Conservation (phyloP, 2,113 vertebrate species). For the Pseudorasbora parva region DNA sequence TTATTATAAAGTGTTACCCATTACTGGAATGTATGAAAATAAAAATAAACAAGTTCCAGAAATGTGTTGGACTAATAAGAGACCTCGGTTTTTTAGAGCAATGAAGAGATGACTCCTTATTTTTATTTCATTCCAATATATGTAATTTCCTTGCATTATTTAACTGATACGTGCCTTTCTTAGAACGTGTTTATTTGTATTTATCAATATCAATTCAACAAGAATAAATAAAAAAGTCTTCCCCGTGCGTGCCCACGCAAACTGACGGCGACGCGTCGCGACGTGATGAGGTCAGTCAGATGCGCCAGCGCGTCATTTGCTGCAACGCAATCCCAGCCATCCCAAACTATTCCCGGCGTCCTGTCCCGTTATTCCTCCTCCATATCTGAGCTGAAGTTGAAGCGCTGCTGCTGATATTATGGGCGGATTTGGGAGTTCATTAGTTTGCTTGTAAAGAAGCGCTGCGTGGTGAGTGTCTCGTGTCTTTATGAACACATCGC, state of each 20-base stretch:
- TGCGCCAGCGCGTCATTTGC: conserved; percentile 73
- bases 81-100: too few species aligned
- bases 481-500: neutral
- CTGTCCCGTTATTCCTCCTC: conserved; percentile 61
- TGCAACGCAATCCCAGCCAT: conserved; percentile 72
- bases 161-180: too few species aligned
- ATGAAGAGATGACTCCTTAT: too few species aligned
- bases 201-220: too few species aligned
- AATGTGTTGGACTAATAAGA: too few species aligned
- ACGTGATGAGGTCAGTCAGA: conserved; percentile 20
- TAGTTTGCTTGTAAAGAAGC: conserved; percentile 42
- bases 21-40: too few species aligned
- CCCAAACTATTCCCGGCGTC: conserved; percentile 43
- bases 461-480: conserved; percentile 52
- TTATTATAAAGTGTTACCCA: too few species aligned
- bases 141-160: too few species aligned
- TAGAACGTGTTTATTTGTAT: too few species aligned
- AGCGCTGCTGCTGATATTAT: conserved; percentile 1
- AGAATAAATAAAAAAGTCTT: too few species aligned
- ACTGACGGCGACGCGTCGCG: conserved; percentile 1
- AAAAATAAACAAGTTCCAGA: too few species aligned
- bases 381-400: conserved; percentile 33
- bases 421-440: conserved; percentile 41
- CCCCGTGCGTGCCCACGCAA: neutral
- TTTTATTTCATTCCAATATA: too few species aligned